A percentile compares a stretch with the other conserved stretches of the same genome.
These are phyloP conservation scores for Antechinus flavipes DNA, from an alignment of 2,113 vertebrate species.

Conservation along the genomic window DNA sequence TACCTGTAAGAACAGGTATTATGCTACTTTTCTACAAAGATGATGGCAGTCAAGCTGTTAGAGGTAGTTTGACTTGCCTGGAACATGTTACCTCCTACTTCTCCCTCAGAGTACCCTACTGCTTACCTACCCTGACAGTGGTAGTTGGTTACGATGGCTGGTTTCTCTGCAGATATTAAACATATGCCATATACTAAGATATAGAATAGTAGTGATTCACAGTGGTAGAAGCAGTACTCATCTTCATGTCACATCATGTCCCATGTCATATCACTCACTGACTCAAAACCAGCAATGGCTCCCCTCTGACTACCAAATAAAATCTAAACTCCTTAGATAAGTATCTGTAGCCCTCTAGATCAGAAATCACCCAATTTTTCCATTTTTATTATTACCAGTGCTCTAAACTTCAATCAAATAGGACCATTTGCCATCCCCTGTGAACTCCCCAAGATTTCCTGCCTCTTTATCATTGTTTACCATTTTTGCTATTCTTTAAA, in stretches of 20 bases:
- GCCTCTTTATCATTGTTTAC: neutral
- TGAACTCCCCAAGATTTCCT: neutral
- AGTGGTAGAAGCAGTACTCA: neutral
- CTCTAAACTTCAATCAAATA: neutral
- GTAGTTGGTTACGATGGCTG: neutral
- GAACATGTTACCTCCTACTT: neutral
- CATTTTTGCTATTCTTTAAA: neutral
- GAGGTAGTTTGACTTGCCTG: neutral
- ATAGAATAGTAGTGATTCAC: neutral
- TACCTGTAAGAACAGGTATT: too few species aligned
- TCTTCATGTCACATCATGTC: too few species aligned
- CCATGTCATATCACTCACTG: neutral
- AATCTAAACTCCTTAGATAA: neutral
- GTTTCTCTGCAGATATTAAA: neutral
- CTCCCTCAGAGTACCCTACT: too few species aligned
- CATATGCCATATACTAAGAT: neutral
- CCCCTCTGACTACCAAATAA: neutral
- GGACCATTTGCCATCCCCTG: neutral
- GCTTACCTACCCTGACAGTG: too few species aligned
- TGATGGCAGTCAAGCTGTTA: too few species aligned
- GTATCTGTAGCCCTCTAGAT: too few species aligned
- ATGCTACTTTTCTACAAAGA: too few species aligned
- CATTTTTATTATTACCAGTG: neutral
- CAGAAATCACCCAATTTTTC: neutral
- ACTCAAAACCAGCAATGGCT: neutral